These are phyloP conservation scores for Pterocles gutturalis DNA, from an alignment of 2,113 vertebrate species.

Conservation along the genomic window DNA sequence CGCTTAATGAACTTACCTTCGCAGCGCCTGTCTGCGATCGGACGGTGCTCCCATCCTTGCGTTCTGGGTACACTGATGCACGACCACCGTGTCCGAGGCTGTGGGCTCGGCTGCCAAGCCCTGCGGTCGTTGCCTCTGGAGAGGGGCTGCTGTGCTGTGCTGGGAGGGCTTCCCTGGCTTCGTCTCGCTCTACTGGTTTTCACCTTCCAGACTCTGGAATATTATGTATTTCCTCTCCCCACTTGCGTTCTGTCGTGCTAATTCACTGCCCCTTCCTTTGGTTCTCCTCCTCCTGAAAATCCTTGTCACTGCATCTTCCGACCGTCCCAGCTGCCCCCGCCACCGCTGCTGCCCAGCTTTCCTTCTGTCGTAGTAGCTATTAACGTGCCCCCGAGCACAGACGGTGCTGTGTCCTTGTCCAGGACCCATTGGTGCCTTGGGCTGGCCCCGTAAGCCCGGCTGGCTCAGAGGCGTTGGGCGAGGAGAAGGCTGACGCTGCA, in stretches of 20 bases:
- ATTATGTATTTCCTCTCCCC: not conserved
- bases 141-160: not conserved
- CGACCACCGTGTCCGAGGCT: accelerated
- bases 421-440: not conserved
- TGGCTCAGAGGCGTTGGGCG: accelerated
- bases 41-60: not conserved
- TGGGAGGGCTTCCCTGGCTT: not conserved
- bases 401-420: not conserved
- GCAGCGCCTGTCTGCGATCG: not conserved
- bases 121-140: not conserved
- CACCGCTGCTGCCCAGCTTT: accelerated
- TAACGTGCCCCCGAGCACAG: accelerated
- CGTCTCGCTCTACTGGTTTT: accelerated
- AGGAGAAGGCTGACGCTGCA: too few relatives aligned
- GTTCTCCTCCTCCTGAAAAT: not conserved
- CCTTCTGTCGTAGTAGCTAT: not conserved
- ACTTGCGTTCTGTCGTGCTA: accelerated
- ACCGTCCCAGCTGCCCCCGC: not conserved
- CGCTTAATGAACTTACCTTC: not conserved
- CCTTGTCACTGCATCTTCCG: too few relatives aligned
- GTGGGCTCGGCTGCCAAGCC: not conserved
- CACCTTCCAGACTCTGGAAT: not conserved
- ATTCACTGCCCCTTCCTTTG: not conserved
- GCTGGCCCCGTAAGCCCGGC: not conserved
- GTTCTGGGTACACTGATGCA: not conserved